These are phyloP conservation scores for Nomia melanderi DNA, from an alignment of 1,140 invertebrate species.

Conservation along the genomic window DNA sequence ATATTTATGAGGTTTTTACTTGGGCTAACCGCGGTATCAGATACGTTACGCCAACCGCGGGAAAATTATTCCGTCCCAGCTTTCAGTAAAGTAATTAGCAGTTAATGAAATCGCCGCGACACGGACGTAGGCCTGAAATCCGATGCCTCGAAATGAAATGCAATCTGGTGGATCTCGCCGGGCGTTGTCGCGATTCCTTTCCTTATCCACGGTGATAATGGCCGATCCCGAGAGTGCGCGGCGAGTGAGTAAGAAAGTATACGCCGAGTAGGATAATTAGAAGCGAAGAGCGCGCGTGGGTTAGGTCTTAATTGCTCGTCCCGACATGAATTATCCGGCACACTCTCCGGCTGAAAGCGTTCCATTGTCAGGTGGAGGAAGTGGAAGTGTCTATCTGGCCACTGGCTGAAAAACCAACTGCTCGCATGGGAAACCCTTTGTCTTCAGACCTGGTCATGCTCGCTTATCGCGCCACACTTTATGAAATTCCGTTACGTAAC, in stretches of 20 bases:
- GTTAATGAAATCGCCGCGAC: conserved; percentile 20
- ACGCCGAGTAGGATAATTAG: conserved; percentile 36
- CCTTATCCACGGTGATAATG: conserved; percentile 11
- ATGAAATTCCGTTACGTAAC: conserved; percentile 6
- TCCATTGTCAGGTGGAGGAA: conserved; percentile 54
- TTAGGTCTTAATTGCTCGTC: conserved; percentile 48
- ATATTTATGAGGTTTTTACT: conserved; percentile 1
- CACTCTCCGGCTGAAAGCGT: conserved; percentile 47
- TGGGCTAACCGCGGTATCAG: neutral
- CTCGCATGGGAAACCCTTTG: conserved; percentile 47
- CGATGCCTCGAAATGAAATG: conserved; percentile 8
- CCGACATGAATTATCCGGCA: conserved; percentile 46
- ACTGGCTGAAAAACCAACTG: conserved; percentile 28
- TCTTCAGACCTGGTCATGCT: neutral
- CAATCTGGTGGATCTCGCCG: conserved; percentile 18
- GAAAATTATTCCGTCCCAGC: conserved; percentile 2
- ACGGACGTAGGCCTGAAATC: neutral
- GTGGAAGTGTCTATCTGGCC: conserved; percentile 31
- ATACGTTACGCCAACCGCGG: conserved; percentile 28
- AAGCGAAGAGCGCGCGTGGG: conserved; percentile 21
- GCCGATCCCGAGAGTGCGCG: neutral
- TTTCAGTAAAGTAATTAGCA: conserved; percentile 35
- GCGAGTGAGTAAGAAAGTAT: too few species aligned
- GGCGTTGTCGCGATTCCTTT: neutral
- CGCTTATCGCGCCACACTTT: conserved; percentile 6